A percentile compares a stretch with the other conserved stretches of the same genome.
Evolutionary conservation across 1,140 invertebrate genomes (phyloP).

Genomic region (Littorina saxatilis): DNA sequence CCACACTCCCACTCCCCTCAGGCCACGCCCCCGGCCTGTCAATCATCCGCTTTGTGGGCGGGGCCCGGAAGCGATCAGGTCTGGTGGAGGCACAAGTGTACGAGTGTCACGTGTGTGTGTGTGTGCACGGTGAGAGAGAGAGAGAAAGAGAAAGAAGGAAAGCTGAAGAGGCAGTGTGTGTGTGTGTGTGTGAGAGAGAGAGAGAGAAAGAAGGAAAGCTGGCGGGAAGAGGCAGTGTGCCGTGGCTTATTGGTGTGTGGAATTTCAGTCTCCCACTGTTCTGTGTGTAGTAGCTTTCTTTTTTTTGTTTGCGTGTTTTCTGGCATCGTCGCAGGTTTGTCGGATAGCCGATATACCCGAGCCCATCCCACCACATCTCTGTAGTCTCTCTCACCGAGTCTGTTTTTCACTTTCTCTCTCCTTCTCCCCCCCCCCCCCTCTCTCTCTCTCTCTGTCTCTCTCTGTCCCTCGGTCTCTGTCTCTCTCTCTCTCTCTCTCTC

Average conservation of each 20-base stretch:
- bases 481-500: slow-evolving; percentile 20
- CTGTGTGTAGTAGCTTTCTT: neutral
- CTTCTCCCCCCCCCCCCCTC: neutral
- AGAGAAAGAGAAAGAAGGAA: no score
- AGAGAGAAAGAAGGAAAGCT: neutral
- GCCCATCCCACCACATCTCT: neutral
- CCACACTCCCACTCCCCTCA: neutral
- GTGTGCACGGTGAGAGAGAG: no score
- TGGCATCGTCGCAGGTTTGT: no score
- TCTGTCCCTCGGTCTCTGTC: neutral
- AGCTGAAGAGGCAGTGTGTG: neutral
- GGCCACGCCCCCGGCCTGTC: neutral
- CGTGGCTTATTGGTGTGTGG: neutral
- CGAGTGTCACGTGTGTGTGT: no score
- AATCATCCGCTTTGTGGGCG: neutral
- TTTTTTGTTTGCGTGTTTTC: no score
- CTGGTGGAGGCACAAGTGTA: neutral
- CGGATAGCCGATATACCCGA: no score
- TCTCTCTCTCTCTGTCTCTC: neutral
- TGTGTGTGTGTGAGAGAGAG: neutral
- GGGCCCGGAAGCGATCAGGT: neutral
- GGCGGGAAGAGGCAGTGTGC: neutral
- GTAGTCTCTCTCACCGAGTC: neutral
- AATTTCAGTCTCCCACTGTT: neutral
- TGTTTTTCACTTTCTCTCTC: slow-evolving; percentile 1